Evolutionary conservation across 2,113 vertebrate species (phyloP).

Genomic region (Prionailurus bengalensis): DNA sequence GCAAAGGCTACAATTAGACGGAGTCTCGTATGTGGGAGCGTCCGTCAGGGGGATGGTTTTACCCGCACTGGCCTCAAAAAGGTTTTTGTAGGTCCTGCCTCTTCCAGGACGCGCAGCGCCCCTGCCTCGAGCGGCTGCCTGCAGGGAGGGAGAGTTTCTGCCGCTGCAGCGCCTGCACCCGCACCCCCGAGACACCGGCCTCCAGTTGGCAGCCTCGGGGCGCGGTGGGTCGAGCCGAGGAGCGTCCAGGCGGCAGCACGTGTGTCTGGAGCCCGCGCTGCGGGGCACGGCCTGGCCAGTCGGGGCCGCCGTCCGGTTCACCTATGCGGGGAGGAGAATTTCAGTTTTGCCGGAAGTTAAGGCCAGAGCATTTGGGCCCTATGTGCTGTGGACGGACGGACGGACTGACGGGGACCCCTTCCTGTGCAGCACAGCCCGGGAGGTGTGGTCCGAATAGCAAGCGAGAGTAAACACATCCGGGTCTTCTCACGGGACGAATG

Average conservation of each 20-base stretch:
- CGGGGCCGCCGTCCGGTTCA: accelerated
- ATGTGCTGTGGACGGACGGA: accelerated
- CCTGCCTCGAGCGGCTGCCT: too few species aligned
- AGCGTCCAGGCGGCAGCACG: accelerated
- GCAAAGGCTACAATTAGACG: neutral
- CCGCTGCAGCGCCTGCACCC: too few species aligned
- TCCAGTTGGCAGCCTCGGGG: neutral
- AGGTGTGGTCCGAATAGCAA: neutral
- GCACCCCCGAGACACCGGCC: too few species aligned
- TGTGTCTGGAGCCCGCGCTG: neutral
- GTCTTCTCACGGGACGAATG: neutral
- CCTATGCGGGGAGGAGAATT: neutral
- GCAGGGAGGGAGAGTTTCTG: neutral
- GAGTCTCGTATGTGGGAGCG: neutral
- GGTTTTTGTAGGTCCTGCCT: neutral
- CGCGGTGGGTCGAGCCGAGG: neutral
- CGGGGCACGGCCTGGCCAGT: neutral
- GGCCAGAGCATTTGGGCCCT: neutral
- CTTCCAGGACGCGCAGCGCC: too few species aligned
- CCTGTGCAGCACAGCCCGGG: neutral
- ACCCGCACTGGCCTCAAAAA: neutral
- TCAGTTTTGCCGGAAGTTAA: neutral
- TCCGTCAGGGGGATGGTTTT: too few species aligned
- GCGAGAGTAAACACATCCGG: too few species aligned
- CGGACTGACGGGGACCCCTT: neutral